Base-by-base conservation (phyloP, 1,140 invertebrate genomes). In the Trichomalopsis sarcophagae region DNA sequence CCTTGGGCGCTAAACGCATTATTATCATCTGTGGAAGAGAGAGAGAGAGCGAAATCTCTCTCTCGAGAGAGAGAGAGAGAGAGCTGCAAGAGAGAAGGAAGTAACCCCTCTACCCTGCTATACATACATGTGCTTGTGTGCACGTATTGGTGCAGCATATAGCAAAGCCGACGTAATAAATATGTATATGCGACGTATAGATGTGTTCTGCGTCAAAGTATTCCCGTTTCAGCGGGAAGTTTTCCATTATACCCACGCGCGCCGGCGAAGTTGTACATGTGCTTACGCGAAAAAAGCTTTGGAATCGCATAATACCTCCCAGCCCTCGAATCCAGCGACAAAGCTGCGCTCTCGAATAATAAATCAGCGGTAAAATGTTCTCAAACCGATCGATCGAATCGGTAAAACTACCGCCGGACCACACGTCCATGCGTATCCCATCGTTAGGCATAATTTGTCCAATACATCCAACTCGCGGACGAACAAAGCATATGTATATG, bases 141-240 rank as follows among this genome's bases (percentile, higher is more conserved):
- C 82, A 86, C 81, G 84, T 79, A 86, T 84, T 69, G 85, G 47
- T 50, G 10, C 13, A 50, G 14, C 2, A 17, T 50, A 50, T 50
- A 50, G 47, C 47, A 2, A 6, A 21, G 68, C 9, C 68, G 6
- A 27, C 33, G 27, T 13, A 30, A 84, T 85, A 87, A 81, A 76
- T 79, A 87, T 84, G 79, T 80, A 82, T 55, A 75, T 36, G 3
- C 79, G 27, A 33, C 50, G 69, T 84, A 84, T 78, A 84, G 9
- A 36, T 75, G 17, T 68, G n/a, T 76, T 44, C 6, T 11, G 23
- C 55, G 30, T 75, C 55, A 68, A 83, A 62, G 71, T 75, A 83
- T 75, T 75, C 55, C 73, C 75, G 73, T 44, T 23, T 23, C 10
- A 7, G 66, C n/a, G 86, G 86, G 85, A 88, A 88, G 86, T 87